These are phyloP conservation scores for Jordanella pulchra DNA, from an alignment of 2,797 vertebrate genomes.

Conservation along the genomic window DNA sequence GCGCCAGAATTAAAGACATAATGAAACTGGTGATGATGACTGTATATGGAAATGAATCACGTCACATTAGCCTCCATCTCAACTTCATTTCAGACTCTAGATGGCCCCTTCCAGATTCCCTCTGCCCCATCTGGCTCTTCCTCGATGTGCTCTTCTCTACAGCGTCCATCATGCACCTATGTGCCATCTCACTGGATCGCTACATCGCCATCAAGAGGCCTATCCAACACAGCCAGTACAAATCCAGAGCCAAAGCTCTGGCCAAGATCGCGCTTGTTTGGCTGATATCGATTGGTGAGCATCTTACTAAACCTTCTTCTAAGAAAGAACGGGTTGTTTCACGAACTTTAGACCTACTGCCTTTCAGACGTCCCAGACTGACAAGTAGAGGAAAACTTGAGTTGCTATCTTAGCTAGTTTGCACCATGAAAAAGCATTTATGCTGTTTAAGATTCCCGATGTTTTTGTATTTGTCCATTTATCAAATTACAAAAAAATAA, in stretches of 20 bases:
- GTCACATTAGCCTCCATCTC: slow-evolving; percentile 30
- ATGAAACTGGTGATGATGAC: slow-evolving; percentile 2
- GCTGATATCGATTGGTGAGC: slow-evolving; percentile 95
- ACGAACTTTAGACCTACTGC: background rate
- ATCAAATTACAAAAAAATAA: background rate
- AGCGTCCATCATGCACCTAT: slow-evolving; percentile 98
- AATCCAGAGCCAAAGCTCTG: slow-evolving; percentile 91
- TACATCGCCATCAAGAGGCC: slow-evolving; percentile 98
- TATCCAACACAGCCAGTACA: slow-evolving; percentile 96
- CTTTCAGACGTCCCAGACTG: background rate
- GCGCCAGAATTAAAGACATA: slow-evolving; percentile 4
- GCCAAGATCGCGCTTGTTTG: slow-evolving; percentile 95
- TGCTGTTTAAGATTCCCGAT: no score
- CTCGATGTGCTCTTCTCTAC: slow-evolving; percentile 98
- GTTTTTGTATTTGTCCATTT: background rate
- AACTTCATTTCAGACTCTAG: slow-evolving; percentile 82
- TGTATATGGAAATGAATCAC: background rate
- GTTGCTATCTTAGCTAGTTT: background rate
- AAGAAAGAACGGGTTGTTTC: background rate
- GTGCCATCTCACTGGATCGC: slow-evolving; percentile 97
- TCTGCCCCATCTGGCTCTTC: slow-evolving; percentile 97
- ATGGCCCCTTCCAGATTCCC: slow-evolving; percentile 90
- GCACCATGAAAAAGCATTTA: background rate
- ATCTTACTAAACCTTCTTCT: slow-evolving; percentile 29
- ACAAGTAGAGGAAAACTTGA: background rate